phyloP scores from a whole-genome alignment of 2,797 vertebrate species.

The Argya squamiceps region DNA sequence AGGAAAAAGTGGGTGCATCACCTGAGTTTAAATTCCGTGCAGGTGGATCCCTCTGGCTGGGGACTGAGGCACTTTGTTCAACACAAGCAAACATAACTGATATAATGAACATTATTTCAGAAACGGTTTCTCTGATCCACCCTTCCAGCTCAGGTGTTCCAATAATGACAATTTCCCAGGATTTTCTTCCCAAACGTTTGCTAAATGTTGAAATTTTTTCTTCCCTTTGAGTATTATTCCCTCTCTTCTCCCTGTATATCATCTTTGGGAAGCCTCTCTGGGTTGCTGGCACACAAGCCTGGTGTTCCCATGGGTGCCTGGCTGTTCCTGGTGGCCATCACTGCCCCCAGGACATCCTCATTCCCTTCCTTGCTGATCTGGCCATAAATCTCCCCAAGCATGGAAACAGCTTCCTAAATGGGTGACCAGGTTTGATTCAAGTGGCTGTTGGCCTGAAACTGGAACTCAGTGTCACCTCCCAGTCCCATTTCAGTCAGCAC shows the following conservation, averaged over 20 bases:
- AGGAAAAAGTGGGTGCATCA: background rate
- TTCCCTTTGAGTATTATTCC: background rate
- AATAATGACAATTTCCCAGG: background rate
- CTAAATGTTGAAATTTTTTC: background rate
- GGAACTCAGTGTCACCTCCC: background rate
- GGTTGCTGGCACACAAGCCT: rapidly evolving
- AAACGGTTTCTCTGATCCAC: background rate
- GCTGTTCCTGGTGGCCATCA: background rate
- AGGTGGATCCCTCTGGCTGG: background rate
- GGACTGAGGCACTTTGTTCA: background rate
- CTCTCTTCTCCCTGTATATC: background rate
- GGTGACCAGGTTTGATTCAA: background rate
- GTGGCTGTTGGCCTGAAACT: background rate
- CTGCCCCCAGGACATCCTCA: background rate
- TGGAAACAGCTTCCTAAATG: background rate
- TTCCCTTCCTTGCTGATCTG: background rate
- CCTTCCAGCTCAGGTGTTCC: background rate
- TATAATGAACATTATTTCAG: background rate
- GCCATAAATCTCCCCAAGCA: background rate
- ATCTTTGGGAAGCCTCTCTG: background rate
- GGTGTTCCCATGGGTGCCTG: rapidly evolving
- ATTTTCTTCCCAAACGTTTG: background rate
- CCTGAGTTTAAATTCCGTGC: background rate
- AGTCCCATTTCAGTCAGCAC: background rate
- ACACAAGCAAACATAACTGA: background rate